phyloP scores from a whole-genome alignment of 1,140 invertebrate species.

The Solen grandis region DNA sequence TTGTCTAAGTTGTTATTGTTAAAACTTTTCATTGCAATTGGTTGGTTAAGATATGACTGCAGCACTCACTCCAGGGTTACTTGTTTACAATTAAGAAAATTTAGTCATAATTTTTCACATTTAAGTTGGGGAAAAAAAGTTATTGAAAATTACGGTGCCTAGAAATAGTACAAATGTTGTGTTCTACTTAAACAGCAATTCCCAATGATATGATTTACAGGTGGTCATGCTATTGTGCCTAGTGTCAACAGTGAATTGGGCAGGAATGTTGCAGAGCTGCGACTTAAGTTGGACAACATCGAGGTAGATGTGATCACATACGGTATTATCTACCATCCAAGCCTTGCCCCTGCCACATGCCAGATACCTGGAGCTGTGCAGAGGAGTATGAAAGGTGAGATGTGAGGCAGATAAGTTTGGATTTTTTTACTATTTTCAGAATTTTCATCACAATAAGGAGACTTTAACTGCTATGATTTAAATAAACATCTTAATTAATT shows the following conservation, averaged over 20 bases:
- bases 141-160: too few relatives aligned
- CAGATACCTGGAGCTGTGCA: slow-evolving; percentile 66
- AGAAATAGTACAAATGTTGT: too few relatives aligned
- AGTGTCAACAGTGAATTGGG: slow-evolving; percentile 36
- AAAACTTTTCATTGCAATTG: too few relatives aligned
- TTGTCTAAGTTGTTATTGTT: too few relatives aligned
- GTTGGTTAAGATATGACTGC: too few relatives aligned
- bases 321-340: slow-evolving; percentile 69
- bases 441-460: not conserved
- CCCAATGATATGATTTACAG: too few relatives aligned
- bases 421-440: too few relatives aligned
- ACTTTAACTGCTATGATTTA: not conserved
- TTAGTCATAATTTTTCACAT: too few relatives aligned
- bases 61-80: too few relatives aligned
- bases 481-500: not conserved
- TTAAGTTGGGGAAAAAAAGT: too few relatives aligned
- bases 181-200: too few relatives aligned
- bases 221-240: slow-evolving; percentile 45
- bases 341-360: slow-evolving; percentile 62
- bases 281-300: slow-evolving; percentile 59
- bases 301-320: slow-evolving; percentile 70
- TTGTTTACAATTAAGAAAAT: too few relatives aligned
- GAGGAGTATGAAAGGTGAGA: slow-evolving; percentile 70
- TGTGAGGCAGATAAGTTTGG: not conserved
- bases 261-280: slow-evolving; percentile 56